phyloP scores from a whole-genome alignment of 2,888 invertebrate species.

The Melinaea marsaeus region DNA sequence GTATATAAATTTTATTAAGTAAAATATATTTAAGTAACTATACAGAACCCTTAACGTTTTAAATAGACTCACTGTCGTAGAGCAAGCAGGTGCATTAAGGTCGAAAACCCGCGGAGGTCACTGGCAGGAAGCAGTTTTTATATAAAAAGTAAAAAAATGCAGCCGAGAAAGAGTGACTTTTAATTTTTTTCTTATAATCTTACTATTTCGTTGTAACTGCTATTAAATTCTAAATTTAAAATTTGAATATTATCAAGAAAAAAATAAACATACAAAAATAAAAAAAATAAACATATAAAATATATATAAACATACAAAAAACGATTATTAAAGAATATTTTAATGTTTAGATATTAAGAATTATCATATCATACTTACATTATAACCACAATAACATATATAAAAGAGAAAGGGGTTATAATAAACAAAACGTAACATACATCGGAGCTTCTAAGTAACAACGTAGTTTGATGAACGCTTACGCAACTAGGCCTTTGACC shows the following conservation, averaged over 20 bases:
- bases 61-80: slow-evolving; percentile 4
- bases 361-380: too few species aligned
- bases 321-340: too few species aligned
- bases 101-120: slow-evolving; percentile 26
- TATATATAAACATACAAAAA: too few species aligned
- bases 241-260: too few species aligned
- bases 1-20: neutral
- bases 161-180: slow-evolving; percentile 4
- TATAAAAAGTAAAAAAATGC: slow-evolving; percentile 20
- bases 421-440: too few species aligned
- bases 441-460: neutral
- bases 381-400: too few species aligned
- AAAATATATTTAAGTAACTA: neutral
- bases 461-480: slow-evolving; percentile 4
- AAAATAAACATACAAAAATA: too few species aligned
- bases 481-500: slow-evolving; percentile 35
- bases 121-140: slow-evolving; percentile 23
- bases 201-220: too few species aligned
- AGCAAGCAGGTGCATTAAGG: slow-evolving; percentile 24
- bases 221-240: too few species aligned
- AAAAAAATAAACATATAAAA: too few species aligned
- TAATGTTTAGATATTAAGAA: too few species aligned
- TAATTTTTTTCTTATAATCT: neutral
- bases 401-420: too few species aligned
- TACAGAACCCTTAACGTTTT: neutral